phyloP scores from a whole-genome alignment of 2,797 vertebrate genomes.

The Pseudomugil tenellus region DNA sequence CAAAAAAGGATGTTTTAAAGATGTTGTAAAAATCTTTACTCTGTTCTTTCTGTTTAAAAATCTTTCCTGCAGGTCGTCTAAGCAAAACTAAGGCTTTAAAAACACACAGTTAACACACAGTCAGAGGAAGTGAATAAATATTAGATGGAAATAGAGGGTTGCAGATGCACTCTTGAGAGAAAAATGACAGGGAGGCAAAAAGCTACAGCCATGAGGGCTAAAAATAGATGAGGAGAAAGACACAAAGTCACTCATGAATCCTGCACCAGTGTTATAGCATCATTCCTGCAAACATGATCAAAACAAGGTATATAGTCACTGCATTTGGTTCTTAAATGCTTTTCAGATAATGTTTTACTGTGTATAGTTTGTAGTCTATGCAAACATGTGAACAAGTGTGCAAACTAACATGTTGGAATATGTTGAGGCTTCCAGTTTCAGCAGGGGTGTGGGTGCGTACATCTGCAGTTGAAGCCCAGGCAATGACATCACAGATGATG shows the following conservation, averaged over 20 bases:
- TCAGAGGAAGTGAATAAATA: slow-evolving; percentile 47
- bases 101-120: slow-evolving; percentile 1
- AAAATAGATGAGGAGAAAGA: slow-evolving; percentile 33
- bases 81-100: slow-evolving; percentile 29
- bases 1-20: no score
- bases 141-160: slow-evolving; percentile 38
- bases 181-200: slow-evolving; percentile 11
- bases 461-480: slow-evolving; percentile 44
- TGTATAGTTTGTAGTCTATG: slow-evolving; percentile 5
- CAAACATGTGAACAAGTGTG: not conserved
- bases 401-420: slow-evolving; percentile 7
- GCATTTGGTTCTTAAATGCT: not conserved
- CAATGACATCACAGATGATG: slow-evolving; percentile 77
- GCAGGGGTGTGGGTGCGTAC: slow-evolving; percentile 42
- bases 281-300: not conserved
- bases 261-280: slow-evolving; percentile 7
- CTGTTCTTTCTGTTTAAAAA: not conserved
- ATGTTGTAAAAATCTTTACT: not conserved
- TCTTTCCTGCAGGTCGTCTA: slow-evolving; percentile 9
- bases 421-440: slow-evolving; percentile 20
- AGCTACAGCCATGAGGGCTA: slow-evolving; percentile 8
- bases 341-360: not conserved
- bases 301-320: not conserved
- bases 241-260: slow-evolving; percentile 13
- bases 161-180: slow-evolving; percentile 8